These are phyloP conservation scores for Tympanuchus pallidicinctus DNA, from an alignment of 2,113 vertebrate genomes.

Conservation along the genomic window DNA sequence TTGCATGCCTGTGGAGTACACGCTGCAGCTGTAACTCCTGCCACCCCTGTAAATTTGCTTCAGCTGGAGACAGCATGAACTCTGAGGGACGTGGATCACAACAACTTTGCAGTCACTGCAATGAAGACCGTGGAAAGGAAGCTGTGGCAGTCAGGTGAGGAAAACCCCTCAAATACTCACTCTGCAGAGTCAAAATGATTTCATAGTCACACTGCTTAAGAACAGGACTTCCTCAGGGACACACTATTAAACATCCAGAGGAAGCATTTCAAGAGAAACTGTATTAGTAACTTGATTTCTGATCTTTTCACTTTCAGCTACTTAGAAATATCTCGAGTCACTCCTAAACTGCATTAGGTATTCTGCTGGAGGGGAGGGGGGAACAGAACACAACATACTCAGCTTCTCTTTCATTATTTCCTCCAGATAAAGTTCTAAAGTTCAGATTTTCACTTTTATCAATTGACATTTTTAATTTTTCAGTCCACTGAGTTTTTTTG, in stretches of 20 bases:
- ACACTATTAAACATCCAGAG: not conserved
- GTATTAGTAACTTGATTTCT: slow-evolving; percentile 22
- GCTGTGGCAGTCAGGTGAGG: not conserved
- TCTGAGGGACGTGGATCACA: not conserved
- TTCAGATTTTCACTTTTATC: slow-evolving; percentile 6
- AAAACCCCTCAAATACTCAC: slow-evolving; percentile 27
- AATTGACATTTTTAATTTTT: not conserved
- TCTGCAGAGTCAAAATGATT: slow-evolving; percentile 29
- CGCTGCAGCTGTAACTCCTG: not conserved
- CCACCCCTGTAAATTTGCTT: not conserved
- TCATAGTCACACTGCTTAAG: slow-evolving; percentile 26
- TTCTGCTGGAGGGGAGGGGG: not conserved
- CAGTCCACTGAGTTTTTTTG: not conserved
- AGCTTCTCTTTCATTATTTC: slow-evolving; percentile 3
- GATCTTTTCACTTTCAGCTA: slow-evolving; percentile 28
- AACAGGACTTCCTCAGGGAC: slow-evolving; percentile 32
- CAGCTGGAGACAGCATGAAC: not conserved
- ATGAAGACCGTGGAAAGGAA: not conserved
- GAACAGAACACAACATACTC: not conserved
- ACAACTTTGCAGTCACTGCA: not conserved
- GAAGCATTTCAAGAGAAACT: slow-evolving; percentile 45
- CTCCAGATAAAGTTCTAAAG: not conserved
- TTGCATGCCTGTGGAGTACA: not conserved
- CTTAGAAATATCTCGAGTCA: not conserved
- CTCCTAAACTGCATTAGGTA: not conserved